Evolutionary conservation across 2,888 invertebrate genomes (phyloP).

Genomic region (Elmis aenea): DNA sequence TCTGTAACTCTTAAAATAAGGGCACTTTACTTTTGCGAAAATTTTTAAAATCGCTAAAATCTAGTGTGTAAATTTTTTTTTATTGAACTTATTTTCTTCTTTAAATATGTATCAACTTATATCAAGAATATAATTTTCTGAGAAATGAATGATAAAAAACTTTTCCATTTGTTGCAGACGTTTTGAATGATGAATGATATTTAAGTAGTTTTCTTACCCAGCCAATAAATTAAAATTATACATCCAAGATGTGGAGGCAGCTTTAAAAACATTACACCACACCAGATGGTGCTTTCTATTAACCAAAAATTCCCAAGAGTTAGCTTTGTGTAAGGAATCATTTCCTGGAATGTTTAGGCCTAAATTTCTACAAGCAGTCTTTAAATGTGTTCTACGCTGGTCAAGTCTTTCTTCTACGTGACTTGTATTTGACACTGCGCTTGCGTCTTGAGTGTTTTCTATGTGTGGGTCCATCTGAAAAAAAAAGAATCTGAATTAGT

Average conservation of each 20-base stretch:
- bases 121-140: too few relatives aligned
- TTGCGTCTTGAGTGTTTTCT: constrained; percentile 40
- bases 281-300: constrained; percentile 74
- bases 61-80: too few relatives aligned
- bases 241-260: constrained; percentile 89
- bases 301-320: constrained; percentile 82
- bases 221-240: constrained; percentile 85
- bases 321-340: constrained; percentile 61
- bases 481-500: too few relatives aligned
- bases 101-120: too few relatives aligned
- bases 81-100: too few relatives aligned
- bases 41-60: too few relatives aligned
- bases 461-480: constrained; percentile 43
- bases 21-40: too few relatives aligned
- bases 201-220: constrained; percentile 61
- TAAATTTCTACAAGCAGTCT: constrained; percentile 56
- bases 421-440: constrained; percentile 36
- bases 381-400: constrained; percentile 54
- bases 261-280: constrained; percentile 81
- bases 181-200: constrained; percentile 35
- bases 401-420: constrained; percentile 58
- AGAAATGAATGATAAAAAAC: too few relatives aligned
- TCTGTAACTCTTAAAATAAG: too few relatives aligned
- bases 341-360: constrained; percentile 58
- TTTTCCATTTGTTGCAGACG: too few relatives aligned